Evolutionary conservation across 2,888 invertebrate genomes (phyloP).

Genomic region (Eulithis prunata): DNA sequence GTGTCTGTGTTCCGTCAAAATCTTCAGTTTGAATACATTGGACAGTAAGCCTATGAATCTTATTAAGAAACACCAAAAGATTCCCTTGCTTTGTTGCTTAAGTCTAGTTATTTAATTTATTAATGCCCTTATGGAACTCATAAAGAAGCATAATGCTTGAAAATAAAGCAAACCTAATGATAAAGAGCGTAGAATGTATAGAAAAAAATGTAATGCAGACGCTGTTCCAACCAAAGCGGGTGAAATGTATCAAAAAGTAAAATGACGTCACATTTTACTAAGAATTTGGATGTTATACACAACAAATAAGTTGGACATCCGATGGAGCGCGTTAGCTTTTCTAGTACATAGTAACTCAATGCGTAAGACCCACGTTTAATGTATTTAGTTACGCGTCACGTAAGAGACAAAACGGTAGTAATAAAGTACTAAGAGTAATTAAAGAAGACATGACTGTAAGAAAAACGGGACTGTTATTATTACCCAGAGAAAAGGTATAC

Average conservation of each 20-base stretch:
- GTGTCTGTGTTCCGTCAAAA: constrained; percentile 32
- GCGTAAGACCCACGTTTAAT: background rate
- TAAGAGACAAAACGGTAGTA: background rate
- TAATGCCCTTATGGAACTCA: constrained; percentile 5
- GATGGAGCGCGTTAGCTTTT: too few species aligned
- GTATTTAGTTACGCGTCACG: background rate
- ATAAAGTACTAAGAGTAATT: constrained; percentile 15
- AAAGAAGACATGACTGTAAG: constrained; percentile 12
- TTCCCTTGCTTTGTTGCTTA: background rate
- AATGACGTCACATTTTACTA: too few species aligned
- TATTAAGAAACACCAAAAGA: constrained; percentile 19
- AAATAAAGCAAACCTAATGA: constrained; percentile 7
- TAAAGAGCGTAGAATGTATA: background rate
- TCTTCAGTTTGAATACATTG: constrained; percentile 25
- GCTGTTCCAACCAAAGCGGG: too few species aligned
- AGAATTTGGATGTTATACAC: too few species aligned
- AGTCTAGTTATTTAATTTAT: constrained; percentile 14
- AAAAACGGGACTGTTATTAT: constrained; percentile 12
- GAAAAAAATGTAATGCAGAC: too few species aligned
- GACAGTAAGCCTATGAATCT: constrained; percentile 29
- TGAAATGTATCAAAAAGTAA: too few species aligned
- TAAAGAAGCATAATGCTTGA: background rate
- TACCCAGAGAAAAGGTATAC: background rate
- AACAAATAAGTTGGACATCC: too few species aligned
- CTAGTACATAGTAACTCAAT: too few species aligned